Evolutionary conservation across 2,797 vertebrate species (phyloP).

Genomic region (Rhabdomys pumilio): DNA sequence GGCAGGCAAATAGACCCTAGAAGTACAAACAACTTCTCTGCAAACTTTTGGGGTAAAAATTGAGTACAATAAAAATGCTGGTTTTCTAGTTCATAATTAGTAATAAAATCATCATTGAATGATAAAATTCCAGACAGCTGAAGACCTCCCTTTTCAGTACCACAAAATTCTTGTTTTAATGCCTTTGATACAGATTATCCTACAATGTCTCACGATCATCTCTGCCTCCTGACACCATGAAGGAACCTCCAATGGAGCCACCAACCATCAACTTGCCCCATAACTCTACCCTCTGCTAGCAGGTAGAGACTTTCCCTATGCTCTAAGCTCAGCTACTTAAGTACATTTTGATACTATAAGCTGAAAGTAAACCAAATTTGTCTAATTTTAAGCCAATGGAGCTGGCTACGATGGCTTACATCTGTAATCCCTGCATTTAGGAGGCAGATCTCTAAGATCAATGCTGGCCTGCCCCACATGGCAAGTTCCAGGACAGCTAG

Average conservation of each 20-base stretch:
- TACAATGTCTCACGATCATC: not conserved
- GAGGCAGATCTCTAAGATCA: not conserved
- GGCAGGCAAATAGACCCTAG: slow-evolving; percentile 19
- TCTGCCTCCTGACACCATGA: not conserved
- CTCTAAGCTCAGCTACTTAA: not conserved
- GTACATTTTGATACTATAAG: not conserved
- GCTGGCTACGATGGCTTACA: not conserved
- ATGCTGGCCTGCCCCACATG: not conserved
- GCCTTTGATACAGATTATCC: slow-evolving; percentile 25
- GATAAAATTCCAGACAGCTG: slow-evolving; percentile 45
- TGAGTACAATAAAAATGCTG: slow-evolving; percentile 56
- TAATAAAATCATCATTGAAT: slow-evolving; percentile 4
- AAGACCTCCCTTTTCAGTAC: not conserved
- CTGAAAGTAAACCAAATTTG: slow-evolving; percentile 27
- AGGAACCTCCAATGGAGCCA: not conserved
- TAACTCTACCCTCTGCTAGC: not conserved
- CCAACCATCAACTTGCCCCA: not conserved
- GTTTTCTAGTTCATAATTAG: slow-evolving; percentile 55
- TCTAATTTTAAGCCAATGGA: not conserved
- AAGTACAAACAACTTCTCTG: slow-evolving; percentile 50
- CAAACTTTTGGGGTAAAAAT: slow-evolving; percentile 63
- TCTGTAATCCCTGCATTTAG: not conserved
- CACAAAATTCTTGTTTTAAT: slow-evolving; percentile 36
- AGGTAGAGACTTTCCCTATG: not conserved
- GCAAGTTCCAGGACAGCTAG: not conserved